Evolutionary conservation across 92 coral and sea anemone genomes (phyloP), one percentile per base, ranked within the genome.

Genomic region (Paramuricea clavata): DNA sequence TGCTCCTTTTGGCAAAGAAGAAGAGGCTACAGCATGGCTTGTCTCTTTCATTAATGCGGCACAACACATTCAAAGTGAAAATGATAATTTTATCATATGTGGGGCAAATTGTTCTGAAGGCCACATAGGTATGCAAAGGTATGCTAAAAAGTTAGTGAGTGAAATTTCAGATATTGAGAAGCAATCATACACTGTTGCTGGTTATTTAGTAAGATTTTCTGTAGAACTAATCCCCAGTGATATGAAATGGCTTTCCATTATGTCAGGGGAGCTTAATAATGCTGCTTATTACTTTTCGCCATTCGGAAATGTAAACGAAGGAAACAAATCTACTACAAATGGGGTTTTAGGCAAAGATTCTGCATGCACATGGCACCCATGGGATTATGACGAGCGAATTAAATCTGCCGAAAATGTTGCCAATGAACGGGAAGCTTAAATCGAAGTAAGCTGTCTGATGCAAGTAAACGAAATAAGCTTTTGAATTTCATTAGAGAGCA

Each of bases 381-480:
- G 91, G 84, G 32, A 43, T 26, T 88, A 83, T 49, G 34, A 47
- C 2, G 23, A 65, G 16, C n/a, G 89, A 34, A 69, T 88, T 47
- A 52, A 74, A 65, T 49, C 78, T 62, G 91, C 91, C 5, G 68
- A 56, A n/a, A 49, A 65, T 52, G 92, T 89, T 0, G 30, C 64
- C 19, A 69, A 49, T 28, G 64, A 74, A 77, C 32, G 78, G 35
- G 76, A 43, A 74, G 79, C 56, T 44, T 89, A 47, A 44, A 71
- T 88, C 23, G 30, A 32, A 31, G 77, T 76, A 84, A 30, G 34
- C 72, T 60, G 32, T 69, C 85, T 5, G 81, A 82, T 68, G 83
- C 89, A 67, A 85, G 90, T 15, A 89, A 92, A 78, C 78, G 77
- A 83, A 81, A 54, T 49, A 89, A 89, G 59, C 19, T 92, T 47